A percentile compares a stretch with the other conserved stretches of the same genome.
These are phyloP conservation scores for Metalampra italica DNA, from an alignment of 2,888 invertebrate genomes.

Conservation along the genomic window DNA sequence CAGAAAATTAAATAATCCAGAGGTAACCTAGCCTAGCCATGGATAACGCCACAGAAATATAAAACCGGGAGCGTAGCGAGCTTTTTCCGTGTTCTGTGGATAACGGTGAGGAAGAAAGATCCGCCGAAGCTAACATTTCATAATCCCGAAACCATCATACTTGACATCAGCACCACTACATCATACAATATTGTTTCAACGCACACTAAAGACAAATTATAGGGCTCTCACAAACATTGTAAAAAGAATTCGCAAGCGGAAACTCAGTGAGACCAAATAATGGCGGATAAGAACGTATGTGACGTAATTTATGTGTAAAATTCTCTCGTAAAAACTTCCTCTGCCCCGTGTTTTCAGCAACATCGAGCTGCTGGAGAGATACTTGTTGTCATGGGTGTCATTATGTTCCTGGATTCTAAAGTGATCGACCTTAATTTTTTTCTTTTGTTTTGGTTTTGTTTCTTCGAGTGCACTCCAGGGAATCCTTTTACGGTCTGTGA, in stretches of 20 bases:
- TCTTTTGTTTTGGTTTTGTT: constrained; percentile 33
- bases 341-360: constrained; percentile 40
- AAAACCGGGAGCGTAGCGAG: too few species aligned
- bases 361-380: constrained; percentile 41
- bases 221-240: constrained; percentile 50
- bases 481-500: constrained; percentile 8
- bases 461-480: constrained; percentile 17
- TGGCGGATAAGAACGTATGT: constrained; percentile 62
- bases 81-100: too few species aligned
- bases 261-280: constrained; percentile 62
- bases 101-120: too few species aligned
- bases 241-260: constrained; percentile 54
- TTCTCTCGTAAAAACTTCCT: constrained; percentile 60
- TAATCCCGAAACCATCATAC: too few species aligned
- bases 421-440: constrained; percentile 46
- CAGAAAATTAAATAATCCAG: too few species aligned
- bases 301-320: constrained; percentile 69
- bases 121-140: too few species aligned
- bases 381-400: constrained; percentile 45
- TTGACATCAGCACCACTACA: not conserved
- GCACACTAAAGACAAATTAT: constrained; percentile 47
- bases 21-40: too few species aligned
- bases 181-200: not conserved
- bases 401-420: constrained; percentile 51
- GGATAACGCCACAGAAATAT: too few species aligned